Conservation (phyloP, 2,888 invertebrate genomes). For the Geophilus truncorum region DNA sequence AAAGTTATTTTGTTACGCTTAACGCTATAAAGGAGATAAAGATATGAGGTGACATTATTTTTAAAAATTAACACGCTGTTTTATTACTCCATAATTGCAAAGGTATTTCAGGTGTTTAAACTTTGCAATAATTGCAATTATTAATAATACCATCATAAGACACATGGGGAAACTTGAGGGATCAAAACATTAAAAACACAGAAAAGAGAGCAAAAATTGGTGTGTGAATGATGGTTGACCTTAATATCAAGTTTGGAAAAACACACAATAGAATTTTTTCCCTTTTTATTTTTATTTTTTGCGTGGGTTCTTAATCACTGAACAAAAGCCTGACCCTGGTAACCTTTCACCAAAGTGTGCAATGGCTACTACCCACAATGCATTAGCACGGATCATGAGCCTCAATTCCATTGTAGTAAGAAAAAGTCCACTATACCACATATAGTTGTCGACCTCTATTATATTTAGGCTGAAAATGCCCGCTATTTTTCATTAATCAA, state of each 20-base stretch:
- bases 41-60: background rate
- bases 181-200: no score
- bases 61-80: background rate
- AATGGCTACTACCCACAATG: conserved; percentile 13
- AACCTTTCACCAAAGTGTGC: background rate
- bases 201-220: background rate
- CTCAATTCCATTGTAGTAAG: background rate
- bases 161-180: background rate
- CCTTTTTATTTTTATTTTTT: background rate
- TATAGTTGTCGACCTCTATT: background rate
- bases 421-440: background rate
- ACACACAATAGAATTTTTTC: background rate
- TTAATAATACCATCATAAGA: background rate
- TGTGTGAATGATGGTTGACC: conserved; percentile 1
- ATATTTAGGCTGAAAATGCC: background rate
- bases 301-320: conserved; percentile 18
- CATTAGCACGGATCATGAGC: background rate
- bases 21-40: background rate
- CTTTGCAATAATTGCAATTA: background rate
- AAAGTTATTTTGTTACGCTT: no score
- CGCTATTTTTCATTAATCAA: background rate
- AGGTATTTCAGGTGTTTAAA: background rate
- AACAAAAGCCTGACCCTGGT: background rate
- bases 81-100: background rate
- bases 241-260: background rate